Evolutionary conservation across 2,113 vertebrate species (phyloP).

Genomic region (Archilochus colubris): DNA sequence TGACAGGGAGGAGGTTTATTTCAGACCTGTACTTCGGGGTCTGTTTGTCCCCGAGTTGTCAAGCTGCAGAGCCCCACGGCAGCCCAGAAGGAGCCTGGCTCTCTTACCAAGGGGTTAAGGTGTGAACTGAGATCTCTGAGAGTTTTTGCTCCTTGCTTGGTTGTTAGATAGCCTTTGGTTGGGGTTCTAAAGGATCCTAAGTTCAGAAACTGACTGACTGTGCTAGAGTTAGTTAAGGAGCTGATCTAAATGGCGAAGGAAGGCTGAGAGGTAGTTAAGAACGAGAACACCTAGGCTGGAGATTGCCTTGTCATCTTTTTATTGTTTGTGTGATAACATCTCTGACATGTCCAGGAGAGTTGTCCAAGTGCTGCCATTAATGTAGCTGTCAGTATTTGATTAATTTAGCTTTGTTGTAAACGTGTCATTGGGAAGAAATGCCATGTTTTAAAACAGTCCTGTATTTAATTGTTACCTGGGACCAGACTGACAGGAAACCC

Average conservation of each 20-base stretch:
- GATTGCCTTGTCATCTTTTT: neutral
- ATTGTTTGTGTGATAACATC: neutral
- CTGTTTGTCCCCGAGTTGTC: fast-evolving
- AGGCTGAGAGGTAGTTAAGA: neutral
- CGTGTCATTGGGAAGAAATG: neutral
- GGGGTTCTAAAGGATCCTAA: too few species aligned
- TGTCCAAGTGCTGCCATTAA: neutral
- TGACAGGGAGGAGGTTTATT: fast-evolving
- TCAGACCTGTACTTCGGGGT: fast-evolving
- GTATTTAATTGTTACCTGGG: neutral
- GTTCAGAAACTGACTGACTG: neutral
- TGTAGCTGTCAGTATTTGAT: neutral
- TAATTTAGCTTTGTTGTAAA: neutral
- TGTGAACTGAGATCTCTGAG: neutral
- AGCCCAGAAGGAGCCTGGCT: too few species aligned
- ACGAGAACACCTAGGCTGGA: neutral
- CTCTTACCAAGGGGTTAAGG: fast-evolving
- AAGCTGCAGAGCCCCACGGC: neutral
- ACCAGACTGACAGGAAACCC: too few species aligned
- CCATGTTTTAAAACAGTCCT: neutral
- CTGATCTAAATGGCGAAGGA: neutral
- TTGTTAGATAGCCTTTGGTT: neutral
- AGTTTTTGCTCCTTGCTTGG: neutral
- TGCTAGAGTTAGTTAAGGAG: neutral
- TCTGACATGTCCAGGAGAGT: neutral